A percentile compares a stretch with the other conserved stretches of the same genome.
phyloP scores from a whole-genome alignment of 2,113 vertebrate genomes.

The Pelodiscus sinensis region DNA sequence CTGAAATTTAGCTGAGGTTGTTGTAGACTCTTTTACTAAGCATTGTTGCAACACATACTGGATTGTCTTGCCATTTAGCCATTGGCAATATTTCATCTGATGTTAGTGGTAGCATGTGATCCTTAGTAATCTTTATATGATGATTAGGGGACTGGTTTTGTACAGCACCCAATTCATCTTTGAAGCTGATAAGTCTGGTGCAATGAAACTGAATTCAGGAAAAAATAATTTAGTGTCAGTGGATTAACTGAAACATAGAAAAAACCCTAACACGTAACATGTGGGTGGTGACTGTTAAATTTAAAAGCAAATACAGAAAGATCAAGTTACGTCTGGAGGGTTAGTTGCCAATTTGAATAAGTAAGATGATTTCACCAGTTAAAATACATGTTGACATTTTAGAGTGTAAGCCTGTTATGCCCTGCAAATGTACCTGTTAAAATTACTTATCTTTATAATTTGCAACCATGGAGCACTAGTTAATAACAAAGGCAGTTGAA shows the following conservation, averaged over 20 bases:
- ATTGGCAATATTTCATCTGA: not conserved
- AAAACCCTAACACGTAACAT: not conserved
- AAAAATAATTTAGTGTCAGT: not conserved
- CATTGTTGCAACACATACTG: not conserved
- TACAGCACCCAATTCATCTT: not conserved
- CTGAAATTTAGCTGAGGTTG: not conserved
- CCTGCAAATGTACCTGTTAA: not conserved
- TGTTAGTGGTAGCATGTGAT: not conserved
- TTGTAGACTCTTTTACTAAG: not conserved
- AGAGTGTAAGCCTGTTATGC: not conserved
- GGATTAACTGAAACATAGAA: not conserved
- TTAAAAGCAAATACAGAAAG: too few relatives aligned
- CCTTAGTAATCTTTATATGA: not conserved
- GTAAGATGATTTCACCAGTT: not conserved
- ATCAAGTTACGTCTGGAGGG: too few relatives aligned
- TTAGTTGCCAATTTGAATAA: too few relatives aligned
- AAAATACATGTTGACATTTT: not conserved
- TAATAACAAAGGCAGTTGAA: too few relatives aligned
- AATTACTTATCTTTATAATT: too few relatives aligned
- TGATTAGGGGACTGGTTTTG: not conserved
- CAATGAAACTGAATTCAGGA: not conserved
- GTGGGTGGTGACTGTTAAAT: not conserved
- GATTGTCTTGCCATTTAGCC: not conserved
- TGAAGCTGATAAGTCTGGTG: not conserved
- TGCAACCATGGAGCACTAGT: too few relatives aligned